Evolutionary conservation across 1,140 invertebrate species (phyloP).

Genomic region (Drosophila auraria): DNA sequence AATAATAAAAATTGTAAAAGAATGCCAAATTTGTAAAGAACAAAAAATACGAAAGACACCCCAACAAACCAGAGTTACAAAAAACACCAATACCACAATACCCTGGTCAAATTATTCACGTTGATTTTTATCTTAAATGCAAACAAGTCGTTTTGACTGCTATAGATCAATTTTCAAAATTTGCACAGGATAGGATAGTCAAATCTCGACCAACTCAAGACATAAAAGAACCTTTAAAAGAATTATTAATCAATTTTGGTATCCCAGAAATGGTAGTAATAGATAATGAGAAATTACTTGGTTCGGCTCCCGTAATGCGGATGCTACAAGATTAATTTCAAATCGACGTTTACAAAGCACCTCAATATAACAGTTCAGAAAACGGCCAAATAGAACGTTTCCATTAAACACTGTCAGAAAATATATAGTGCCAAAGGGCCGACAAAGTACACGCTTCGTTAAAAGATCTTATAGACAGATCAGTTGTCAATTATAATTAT

Average conservation of each 20-base stretch:
- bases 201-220: conserved; percentile 25
- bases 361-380: conserved; percentile 15
- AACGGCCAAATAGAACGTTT: conserved; percentile 40
- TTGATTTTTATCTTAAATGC: neutral
- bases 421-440: neutral
- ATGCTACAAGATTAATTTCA: neutral
- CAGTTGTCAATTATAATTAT: neutral
- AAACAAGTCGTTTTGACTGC: neutral
- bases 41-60: conserved; percentile 6
- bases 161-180: conserved; percentile 31
- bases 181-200: conserved; percentile 18
- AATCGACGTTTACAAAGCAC: conserved; percentile 15
- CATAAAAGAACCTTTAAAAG: conserved; percentile 26
- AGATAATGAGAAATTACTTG: conserved; percentile 41
- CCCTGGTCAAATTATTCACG: no score
- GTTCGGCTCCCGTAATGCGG: conserved; percentile 18
- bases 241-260: conserved; percentile 12
- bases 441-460: neutral
- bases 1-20: neutral
- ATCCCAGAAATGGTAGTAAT: conserved; percentile 18
- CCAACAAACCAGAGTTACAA: neutral
- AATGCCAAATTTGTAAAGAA: neutral
- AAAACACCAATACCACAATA: neutral
- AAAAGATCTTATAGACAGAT: neutral
- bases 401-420: neutral